Evolutionary conservation across 1,140 invertebrate genomes (phyloP), one percentile per base, ranked within the genome.

Genomic region (Drosophila micromelanica): DNA sequence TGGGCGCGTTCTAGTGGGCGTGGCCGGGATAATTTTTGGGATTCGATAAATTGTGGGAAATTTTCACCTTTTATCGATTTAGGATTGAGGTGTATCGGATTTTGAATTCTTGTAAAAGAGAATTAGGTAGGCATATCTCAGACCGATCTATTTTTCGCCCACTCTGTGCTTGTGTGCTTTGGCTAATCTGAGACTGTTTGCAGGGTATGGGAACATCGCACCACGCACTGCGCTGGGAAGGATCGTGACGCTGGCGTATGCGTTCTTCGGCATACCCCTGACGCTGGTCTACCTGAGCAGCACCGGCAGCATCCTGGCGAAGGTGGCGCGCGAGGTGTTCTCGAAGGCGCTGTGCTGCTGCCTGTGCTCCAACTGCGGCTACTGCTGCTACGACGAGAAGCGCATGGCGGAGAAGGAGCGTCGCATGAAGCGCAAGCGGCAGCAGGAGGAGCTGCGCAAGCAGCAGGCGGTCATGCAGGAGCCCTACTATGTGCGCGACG

Each of bases 181-280:
- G 63, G 93, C 93, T 15, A 4, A 40, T 32, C 35, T 32, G 6
- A 12, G n/a, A 2, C 23, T 11, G 23, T 5, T 15, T 30, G 1
- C 45, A 97, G 97, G 97, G 82, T 98, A 98, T 90, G 97, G 97
- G 9, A 97, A 97, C 82, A 96, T 98, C 30, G 95, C 96, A 0
- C 97, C 97, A 1, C 94, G 94, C 65, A 96, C 96, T n/a, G 94
- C 95, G 1, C 93, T 96, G 38, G 97, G 97, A 0, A 96, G 97
- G 91, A 94, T 96, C 30, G 95, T 97, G 0, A 98, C 97, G 4
- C 96, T 98, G 91, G 95, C 96, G 6, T 98, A 98, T 92, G 97
- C 97, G 9, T 95, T 96, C 42, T 93, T 98, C 12, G 97, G 98
- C 12, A 98, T 99, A 77, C 98, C 98, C 0, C 92, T 99, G 65